A percentile compares a stretch with the other conserved stretches of the same genome.
Conservation (phyloP, 2,113 vertebrate species). For the Aphyosemion australe region DNA sequence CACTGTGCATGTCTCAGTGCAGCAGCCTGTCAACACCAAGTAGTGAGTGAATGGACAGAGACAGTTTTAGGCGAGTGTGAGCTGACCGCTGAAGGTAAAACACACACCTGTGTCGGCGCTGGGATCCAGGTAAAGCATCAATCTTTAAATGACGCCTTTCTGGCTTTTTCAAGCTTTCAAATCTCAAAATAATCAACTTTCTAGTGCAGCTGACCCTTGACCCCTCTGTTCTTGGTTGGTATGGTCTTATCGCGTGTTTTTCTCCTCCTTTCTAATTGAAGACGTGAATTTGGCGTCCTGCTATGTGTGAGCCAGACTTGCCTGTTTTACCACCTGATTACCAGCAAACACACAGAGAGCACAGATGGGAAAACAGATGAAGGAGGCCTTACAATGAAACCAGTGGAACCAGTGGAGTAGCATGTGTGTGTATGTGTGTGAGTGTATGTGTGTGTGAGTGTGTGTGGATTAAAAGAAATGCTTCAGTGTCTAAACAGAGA, state of each 20-base stretch:
- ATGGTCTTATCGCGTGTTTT: background rate
- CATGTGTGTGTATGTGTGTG: constrained; percentile 20
- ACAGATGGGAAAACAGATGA: constrained; percentile 35
- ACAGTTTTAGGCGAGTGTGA: constrained; percentile 36
- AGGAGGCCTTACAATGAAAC: constrained; percentile 56
- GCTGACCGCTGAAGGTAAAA: constrained; percentile 9
- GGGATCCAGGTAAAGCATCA: constrained; percentile 65
- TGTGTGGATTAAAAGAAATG: constrained; percentile 49
- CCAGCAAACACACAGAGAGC: constrained; percentile 37
- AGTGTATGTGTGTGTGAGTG: constrained; percentile 11
- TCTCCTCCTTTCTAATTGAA: background rate
- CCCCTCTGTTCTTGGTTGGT: background rate
- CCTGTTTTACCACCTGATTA: constrained; percentile 37
- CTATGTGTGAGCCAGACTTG: background rate
- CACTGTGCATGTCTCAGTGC: constrained; percentile 24
- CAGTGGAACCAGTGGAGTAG: constrained; percentile 71
- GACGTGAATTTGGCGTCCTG: background rate
- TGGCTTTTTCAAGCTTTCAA: background rate
- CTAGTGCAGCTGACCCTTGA: background rate
- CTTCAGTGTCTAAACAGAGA: constrained; percentile 39
- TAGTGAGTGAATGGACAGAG: constrained; percentile 33
- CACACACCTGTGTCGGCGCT: constrained; percentile 24
- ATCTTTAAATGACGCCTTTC: constrained; percentile 5
- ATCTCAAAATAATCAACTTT: background rate
- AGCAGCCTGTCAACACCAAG: constrained; percentile 36